Percentiles rank a stretch among this genome's conserved stretches.
These are phyloP conservation scores for Callopanchax toddi DNA, from an alignment of 2,113 vertebrate species.

Conservation along the genomic window DNA sequence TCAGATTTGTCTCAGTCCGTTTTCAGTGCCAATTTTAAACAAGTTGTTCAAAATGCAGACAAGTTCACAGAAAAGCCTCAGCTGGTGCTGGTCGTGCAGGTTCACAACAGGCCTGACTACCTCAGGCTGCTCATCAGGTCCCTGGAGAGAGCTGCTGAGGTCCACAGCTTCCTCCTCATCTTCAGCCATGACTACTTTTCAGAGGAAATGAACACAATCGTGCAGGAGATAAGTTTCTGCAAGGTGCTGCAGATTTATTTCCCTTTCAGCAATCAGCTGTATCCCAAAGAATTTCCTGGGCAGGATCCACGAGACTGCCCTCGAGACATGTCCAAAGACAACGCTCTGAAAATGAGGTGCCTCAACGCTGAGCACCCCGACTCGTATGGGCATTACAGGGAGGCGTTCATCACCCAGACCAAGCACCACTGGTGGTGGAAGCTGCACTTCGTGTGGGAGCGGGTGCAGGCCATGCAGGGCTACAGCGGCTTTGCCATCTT, in stretches of 20 bases:
- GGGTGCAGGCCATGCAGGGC: constrained; percentile 72
- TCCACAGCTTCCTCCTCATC: constrained; percentile 75
- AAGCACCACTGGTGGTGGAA: constrained; percentile 88
- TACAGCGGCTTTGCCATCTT: constrained; percentile 74
- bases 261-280: constrained; percentile 82
- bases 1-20: constrained; percentile 62
- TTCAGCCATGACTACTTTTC: constrained; percentile 82
- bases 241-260: constrained; percentile 82
- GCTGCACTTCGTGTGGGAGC: constrained; percentile 82
- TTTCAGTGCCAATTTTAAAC: constrained; percentile 72
- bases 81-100: constrained; percentile 79
- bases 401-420: constrained; percentile 78
- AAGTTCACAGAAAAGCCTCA: constrained; percentile 69
- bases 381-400: constrained; percentile 81
- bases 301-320: constrained; percentile 79
- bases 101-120: constrained; percentile 80
- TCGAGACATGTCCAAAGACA: constrained; percentile 70
- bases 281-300: constrained; percentile 80
- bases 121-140: constrained; percentile 77
- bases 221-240: constrained; percentile 79
- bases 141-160: constrained; percentile 66
- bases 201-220: constrained; percentile 73
- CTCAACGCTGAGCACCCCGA: constrained; percentile 79
- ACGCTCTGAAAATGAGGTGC: constrained; percentile 72
- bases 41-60: constrained; percentile 70